A percentile compares a stretch with the other conserved stretches of the same genome.
Conservation (phyloP, 1,140 invertebrate genomes). For the Chironomus tepperi region DNA sequence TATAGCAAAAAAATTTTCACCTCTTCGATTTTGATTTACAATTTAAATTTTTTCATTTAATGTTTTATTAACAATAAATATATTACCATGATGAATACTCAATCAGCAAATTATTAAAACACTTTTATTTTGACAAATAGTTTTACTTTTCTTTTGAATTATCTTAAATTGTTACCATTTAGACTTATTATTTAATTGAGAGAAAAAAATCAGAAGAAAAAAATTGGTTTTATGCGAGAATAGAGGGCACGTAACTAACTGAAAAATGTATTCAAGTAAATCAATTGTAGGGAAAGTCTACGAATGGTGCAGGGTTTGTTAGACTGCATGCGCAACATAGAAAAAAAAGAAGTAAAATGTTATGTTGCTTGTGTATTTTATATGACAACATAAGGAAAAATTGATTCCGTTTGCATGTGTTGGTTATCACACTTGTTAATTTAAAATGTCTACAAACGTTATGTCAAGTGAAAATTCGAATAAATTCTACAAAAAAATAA, state of each 20-base stretch:
- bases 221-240: neutral
- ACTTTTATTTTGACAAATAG: neutral
- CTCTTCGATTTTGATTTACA: slow-evolving; percentile 14
- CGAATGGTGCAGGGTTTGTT: neutral
- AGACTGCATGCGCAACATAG: neutral
- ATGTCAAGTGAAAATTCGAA: neutral
- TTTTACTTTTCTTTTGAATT: neutral
- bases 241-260: neutral
- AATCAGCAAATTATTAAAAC: neutral
- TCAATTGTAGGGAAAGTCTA: neutral
- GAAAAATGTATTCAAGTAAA: neutral
- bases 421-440: neutral
- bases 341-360: neutral
- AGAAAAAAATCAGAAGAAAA: slow-evolving; percentile 8
- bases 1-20: neutral
- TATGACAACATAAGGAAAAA: neutral
- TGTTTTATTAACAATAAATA: neutral
- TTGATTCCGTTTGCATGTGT: neutral
- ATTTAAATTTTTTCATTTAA: neutral
- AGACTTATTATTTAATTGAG: slow-evolving; percentile 14
- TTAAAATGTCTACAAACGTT: neutral
- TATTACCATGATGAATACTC: neutral
- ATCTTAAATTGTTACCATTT: slow-evolving; percentile 14
- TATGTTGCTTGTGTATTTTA: neutral
- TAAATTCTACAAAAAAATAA: neutral